These are phyloP conservation scores for Acrobasis repandana DNA, from an alignment of 2,888 invertebrate species.

Conservation along the genomic window DNA sequence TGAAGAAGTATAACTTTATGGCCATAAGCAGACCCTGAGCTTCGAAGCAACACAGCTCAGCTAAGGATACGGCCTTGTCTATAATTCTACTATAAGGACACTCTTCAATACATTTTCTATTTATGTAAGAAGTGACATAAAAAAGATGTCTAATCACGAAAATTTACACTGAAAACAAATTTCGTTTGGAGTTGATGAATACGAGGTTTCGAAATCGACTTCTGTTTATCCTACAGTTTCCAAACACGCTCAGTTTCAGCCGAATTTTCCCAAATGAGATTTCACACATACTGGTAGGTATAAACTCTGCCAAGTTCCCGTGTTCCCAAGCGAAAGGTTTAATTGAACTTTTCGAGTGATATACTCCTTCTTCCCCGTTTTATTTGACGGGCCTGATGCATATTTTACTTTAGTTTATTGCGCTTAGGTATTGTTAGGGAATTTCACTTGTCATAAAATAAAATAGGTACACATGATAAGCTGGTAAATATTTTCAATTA, in stretches of 20 bases:
- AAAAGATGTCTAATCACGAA: too few relatives aligned
- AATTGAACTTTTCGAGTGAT: constrained; percentile 37
- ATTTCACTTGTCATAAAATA: not conserved
- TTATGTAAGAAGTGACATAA: too few relatives aligned
- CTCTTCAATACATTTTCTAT: too few relatives aligned
- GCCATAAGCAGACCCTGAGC: too few relatives aligned
- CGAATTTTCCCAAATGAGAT: constrained; percentile 58
- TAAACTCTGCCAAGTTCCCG: constrained; percentile 19
- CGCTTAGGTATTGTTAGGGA: not conserved
- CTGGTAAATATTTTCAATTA: too few relatives aligned
- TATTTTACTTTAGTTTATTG: constrained; percentile 43
- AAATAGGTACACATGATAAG: too few relatives aligned
- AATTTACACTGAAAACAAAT: not conserved
- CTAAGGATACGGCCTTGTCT: too few relatives aligned
- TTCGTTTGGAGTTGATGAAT: not conserved
- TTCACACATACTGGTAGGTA: constrained; percentile 40
- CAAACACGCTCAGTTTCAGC: constrained; percentile 44
- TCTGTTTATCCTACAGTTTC: constrained; percentile 40
- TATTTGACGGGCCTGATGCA: constrained; percentile 18
- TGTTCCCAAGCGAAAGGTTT: constrained; percentile 35
- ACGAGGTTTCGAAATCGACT: not conserved
- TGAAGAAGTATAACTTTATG: too few relatives aligned
- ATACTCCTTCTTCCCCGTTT: constrained; percentile 20
- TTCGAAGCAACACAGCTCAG: too few relatives aligned
- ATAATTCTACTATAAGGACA: too few relatives aligned